These are phyloP conservation scores for Acrobasis suavella DNA, from an alignment of 2,888 invertebrate species.

Conservation along the genomic window DNA sequence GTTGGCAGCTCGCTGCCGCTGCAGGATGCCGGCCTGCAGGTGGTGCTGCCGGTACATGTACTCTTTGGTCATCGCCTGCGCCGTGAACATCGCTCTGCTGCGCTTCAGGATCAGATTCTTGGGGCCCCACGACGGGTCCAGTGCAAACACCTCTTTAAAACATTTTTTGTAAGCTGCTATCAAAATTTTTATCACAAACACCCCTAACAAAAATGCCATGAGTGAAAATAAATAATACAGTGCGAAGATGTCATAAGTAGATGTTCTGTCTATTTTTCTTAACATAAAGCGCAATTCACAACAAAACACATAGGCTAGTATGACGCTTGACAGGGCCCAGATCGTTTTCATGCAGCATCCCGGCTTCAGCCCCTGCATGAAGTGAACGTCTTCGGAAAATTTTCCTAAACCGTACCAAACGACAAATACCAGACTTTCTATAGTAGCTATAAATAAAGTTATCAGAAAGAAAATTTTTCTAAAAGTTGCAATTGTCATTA, in stretches of 20 bases:
- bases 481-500: slow-evolving; percentile 41
- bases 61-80: slow-evolving; percentile 78
- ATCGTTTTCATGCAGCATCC: slow-evolving; percentile 51
- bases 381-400: slow-evolving; percentile 73
- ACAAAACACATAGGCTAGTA: slow-evolving; percentile 47
- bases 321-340: slow-evolving; percentile 48
- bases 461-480: slow-evolving; percentile 41
- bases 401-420: slow-evolving; percentile 63
- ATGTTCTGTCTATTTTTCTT: neutral
- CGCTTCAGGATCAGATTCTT: slow-evolving; percentile 56
- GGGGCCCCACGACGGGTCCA: slow-evolving; percentile 67
- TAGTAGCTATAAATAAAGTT: slow-evolving; percentile 43
- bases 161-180: slow-evolving; percentile 43
- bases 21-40: slow-evolving; percentile 63
- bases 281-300: slow-evolving; percentile 38
- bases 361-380: slow-evolving; percentile 70
- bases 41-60: slow-evolving; percentile 76
- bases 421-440: slow-evolving; percentile 61
- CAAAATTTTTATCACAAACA: slow-evolving; percentile 39
- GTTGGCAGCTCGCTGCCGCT: slow-evolving; percentile 58
- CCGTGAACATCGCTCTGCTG: slow-evolving; percentile 73
- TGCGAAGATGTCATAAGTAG: slow-evolving; percentile 29
- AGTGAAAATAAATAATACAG: slow-evolving; percentile 35
- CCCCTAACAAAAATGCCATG: slow-evolving; percentile 25
- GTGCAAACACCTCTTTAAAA: slow-evolving; percentile 37